Percentiles rank a stretch among this genome's conserved stretches.
Conservation (phyloP, 2,888 invertebrate genomes). For the Dynastes tityus region DNA sequence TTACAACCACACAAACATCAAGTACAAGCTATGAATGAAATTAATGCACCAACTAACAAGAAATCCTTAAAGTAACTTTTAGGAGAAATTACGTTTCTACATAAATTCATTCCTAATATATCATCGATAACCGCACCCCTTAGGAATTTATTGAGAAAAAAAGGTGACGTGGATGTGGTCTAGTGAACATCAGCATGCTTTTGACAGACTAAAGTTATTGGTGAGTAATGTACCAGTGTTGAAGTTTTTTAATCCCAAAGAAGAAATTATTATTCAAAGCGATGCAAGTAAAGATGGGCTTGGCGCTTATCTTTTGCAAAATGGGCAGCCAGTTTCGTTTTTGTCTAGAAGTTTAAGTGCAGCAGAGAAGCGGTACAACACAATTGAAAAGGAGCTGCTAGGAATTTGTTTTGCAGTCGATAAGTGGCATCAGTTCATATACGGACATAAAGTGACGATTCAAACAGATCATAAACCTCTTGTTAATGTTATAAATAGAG, state of each 20-base stretch:
- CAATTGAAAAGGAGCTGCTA: neutral
- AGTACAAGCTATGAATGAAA: neutral
- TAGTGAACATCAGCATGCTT: neutral
- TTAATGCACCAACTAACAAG: neutral
- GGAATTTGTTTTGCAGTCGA: neutral
- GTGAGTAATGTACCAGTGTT: neutral
- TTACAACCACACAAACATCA: neutral
- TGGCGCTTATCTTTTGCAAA: neutral
- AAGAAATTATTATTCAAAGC: neutral
- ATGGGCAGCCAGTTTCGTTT: neutral
- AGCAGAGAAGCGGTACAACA: neutral
- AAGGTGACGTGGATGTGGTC: no score
- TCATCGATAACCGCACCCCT: neutral
- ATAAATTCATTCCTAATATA: neutral
- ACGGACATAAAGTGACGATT: no score
- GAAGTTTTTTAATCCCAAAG: no score
- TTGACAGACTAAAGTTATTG: neutral
- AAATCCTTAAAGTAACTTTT: neutral
- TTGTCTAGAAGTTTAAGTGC: neutral
- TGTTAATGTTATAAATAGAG: neutral
- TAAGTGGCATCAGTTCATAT: neutral
- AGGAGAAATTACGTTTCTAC: neutral
- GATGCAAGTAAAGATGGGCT: neutral
- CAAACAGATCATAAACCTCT: no score
- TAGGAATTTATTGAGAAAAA: no score